Percentiles rank a stretch among this genome's conserved stretches.
Evolutionary conservation across 2,113 vertebrate species (phyloP).

Genomic region (Ovis aries): ARS-UI_Ramb_v3.0 NC_056065.1:57791501-57792000

Average conservation of each 20-base stretch:
- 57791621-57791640: neutral
- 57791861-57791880: neutral
- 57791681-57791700: neutral
- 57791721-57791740: neutral
- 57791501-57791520: neutral
- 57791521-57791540: neutral
- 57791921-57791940: slow-evolving; percentile 22
- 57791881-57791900: neutral
- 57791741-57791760: neutral
- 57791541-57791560: slow-evolving; percentile 17
- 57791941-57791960: slow-evolving; percentile 61
- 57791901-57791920: too few species aligned
- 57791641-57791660: neutral
- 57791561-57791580: neutral
- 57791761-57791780: neutral
- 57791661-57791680: neutral
- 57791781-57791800: slow-evolving; percentile 20
- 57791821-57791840: slow-evolving; percentile 21
- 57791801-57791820: neutral
- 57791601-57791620: neutral
- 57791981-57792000: slow-evolving; percentile 58
- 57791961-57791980: slow-evolving; percentile 62
- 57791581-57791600: neutral
- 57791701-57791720: neutral
- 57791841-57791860: slow-evolving; percentile 11